Conservation (phyloP, 2,888 invertebrate genomes). For the Troilus luridus region DNA sequence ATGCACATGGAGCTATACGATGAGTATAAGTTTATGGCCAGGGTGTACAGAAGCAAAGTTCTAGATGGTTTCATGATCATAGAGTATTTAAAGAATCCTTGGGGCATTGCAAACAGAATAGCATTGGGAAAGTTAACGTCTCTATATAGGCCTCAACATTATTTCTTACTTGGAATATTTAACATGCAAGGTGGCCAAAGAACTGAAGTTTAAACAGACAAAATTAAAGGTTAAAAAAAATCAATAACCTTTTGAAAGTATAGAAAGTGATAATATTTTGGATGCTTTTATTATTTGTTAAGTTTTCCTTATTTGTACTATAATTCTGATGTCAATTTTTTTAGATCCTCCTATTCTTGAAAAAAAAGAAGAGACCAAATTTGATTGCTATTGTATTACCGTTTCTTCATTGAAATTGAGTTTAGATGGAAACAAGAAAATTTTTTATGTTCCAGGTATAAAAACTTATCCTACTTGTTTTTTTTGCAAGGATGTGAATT, state of each 20-base stretch:
- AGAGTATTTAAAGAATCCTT: no score
- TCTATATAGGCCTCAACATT: no score
- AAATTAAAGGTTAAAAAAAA: constrained; percentile 7
- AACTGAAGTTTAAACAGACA: not conserved
- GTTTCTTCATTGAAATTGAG: constrained; percentile 60
- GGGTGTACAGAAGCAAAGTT: no score
- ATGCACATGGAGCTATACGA: no score
- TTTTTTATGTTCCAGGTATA: constrained; percentile 51
- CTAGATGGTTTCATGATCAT: no score
- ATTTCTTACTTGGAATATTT: no score
- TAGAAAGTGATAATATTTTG: not conserved
- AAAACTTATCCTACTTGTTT: not conserved
- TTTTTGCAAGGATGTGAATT: not conserved
- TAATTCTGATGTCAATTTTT: not conserved
- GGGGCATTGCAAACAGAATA: no score
- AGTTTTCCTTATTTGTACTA: not conserved
- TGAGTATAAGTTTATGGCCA: no score
- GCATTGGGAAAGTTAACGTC: no score
- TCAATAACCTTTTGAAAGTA: not conserved
- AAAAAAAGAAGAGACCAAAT: constrained; percentile 19
- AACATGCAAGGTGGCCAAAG: no score
- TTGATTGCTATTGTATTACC: constrained; percentile 62
- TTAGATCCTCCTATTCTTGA: not conserved
- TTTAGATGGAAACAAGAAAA: constrained; percentile 60
- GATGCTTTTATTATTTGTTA: not conserved